phyloP scores from a whole-genome alignment of 2,888 invertebrate genomes.

The Oasisia sp. region DNA sequence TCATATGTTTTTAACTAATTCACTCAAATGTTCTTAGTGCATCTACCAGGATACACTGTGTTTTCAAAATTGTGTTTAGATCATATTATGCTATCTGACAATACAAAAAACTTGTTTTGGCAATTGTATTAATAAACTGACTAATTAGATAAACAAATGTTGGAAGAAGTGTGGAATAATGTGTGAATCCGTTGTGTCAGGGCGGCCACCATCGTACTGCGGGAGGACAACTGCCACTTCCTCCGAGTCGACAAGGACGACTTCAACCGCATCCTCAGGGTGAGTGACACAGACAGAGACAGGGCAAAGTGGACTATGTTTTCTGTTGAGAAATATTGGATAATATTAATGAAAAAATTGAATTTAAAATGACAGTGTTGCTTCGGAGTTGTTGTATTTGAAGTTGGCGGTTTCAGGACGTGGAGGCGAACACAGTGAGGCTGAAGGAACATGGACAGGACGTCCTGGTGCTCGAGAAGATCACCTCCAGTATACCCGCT shows the following conservation, averaged over 20 bases:
- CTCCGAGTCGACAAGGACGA: conserved; percentile 85
- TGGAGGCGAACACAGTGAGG: conserved; percentile 87
- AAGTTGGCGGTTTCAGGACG: conserved; percentile 69
- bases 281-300: conserved; percentile 34
- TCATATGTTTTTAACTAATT: neutral
- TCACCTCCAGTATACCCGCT: conserved; percentile 55
- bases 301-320: neutral
- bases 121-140: neutral
- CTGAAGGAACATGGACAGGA: conserved; percentile 86
- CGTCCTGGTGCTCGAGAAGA: conserved; percentile 81
- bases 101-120: neutral
- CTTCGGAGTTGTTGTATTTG: neutral
- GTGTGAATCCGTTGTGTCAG: conserved; percentile 63
- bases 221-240: conserved; percentile 85
- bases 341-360: neutral
- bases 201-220: conserved; percentile 83
- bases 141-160: neutral
- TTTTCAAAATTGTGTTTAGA: neutral
- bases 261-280: conserved; percentile 81
- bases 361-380: neutral
- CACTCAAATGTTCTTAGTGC: neutral
- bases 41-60: neutral
- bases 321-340: neutral
- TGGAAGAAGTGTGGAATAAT: neutral
- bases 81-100: neutral